These are phyloP conservation scores for Phyllopteryx taeniolatus DNA, from an alignment of 2,113 vertebrate genomes.

Conservation along the genomic window DNA sequence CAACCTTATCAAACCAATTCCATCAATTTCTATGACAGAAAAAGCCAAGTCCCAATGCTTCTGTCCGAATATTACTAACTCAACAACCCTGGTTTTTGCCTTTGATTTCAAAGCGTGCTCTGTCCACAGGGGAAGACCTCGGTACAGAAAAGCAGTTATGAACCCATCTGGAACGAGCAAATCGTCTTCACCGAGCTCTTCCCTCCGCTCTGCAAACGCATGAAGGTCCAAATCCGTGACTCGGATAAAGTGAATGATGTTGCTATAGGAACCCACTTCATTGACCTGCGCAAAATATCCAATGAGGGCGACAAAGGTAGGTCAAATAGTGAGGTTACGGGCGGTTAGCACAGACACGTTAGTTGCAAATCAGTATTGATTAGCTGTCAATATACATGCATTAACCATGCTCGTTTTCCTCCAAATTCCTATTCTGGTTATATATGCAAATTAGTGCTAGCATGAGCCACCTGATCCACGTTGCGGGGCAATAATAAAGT, in stretches of 20 bases:
- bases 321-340: neutral
- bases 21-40: neutral
- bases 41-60: neutral
- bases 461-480: constrained; percentile 17
- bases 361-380: constrained; percentile 19
- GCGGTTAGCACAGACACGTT: too few relatives aligned
- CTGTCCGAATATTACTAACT: neutral
- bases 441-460: constrained; percentile 21
- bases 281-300: constrained; percentile 91
- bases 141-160: constrained; percentile 94
- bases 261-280: constrained; percentile 95
- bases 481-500: constrained; percentile 15
- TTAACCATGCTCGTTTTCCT: constrained; percentile 10
- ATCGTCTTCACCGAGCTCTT: constrained; percentile 94
- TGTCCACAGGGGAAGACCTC: constrained; percentile 87
- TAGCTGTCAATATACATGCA: constrained; percentile 11
- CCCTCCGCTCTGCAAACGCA: constrained; percentile 89
- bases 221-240: constrained; percentile 95
- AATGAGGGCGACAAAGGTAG: constrained; percentile 97
- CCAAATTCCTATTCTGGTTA: neutral
- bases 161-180: constrained; percentile 96
- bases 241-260: constrained; percentile 97
- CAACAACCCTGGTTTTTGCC: neutral
- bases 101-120: neutral
- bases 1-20: neutral